These are phyloP conservation scores for Coryphaenoides rupestris DNA, from an alignment of 2,113 vertebrate genomes.

Conservation along the genomic window DNA sequence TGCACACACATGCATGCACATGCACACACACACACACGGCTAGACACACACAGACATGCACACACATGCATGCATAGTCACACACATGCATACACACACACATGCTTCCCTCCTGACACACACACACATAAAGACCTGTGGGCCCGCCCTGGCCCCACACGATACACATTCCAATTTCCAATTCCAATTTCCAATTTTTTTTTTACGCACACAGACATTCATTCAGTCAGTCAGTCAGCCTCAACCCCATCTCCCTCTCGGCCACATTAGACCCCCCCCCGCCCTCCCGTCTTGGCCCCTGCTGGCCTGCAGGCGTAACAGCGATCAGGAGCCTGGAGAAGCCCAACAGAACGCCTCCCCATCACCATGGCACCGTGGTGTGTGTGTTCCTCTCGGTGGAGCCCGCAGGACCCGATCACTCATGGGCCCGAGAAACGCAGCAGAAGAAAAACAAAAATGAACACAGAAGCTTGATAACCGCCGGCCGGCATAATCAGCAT, in stretches of 20 bases:
- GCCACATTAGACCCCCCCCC: slow-evolving; percentile 22
- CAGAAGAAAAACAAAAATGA: slow-evolving; percentile 59
- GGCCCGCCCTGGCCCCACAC: too few species aligned
- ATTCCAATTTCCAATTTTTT: not conserved
- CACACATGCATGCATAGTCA: too few species aligned
- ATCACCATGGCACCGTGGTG: slow-evolving; percentile 49
- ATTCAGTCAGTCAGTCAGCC: slow-evolving; percentile 18
- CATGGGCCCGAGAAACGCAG: slow-evolving; percentile 40
- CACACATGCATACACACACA: too few species aligned
- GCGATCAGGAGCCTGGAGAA: slow-evolving; percentile 27
- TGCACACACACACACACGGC: too few species aligned
- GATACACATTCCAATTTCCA: too few species aligned
- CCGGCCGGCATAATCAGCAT: slow-evolving; percentile 13
- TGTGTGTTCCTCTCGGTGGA: slow-evolving; percentile 50
- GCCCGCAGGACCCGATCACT: slow-evolving; percentile 47
- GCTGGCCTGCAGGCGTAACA: too few species aligned
- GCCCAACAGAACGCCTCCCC: slow-evolving; percentile 28
- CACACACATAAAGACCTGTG: too few species aligned
- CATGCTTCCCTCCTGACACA: too few species aligned
- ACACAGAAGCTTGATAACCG: slow-evolving; percentile 42
- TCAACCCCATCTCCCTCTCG: not conserved
- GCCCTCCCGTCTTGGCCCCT: slow-evolving; percentile 34
- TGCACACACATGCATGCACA: not conserved
- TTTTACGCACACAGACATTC: not conserved
- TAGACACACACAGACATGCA: too few species aligned